A percentile compares a stretch with the other conserved stretches of the same genome.
These are phyloP conservation scores for Didymodactylos carnosus DNA, from an alignment of 2,888 invertebrate genomes.

Conservation along the genomic window DNA sequence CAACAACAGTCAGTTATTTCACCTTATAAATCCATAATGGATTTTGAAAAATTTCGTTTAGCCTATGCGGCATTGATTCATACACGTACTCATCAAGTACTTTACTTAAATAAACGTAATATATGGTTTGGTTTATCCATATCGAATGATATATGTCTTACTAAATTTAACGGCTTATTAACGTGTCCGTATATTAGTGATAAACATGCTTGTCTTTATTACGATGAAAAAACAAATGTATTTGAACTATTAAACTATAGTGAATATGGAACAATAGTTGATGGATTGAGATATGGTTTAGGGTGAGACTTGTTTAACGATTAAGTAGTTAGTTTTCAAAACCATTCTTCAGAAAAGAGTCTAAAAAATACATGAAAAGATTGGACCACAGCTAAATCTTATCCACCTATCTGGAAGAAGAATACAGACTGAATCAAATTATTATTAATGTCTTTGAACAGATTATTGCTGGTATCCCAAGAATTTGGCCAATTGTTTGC, in stretches of 20 bases:
- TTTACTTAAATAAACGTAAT: neutral
- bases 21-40: too few relatives aligned
- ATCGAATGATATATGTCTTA: slow-evolving; percentile 4
- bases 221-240: slow-evolving; percentile 19
- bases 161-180: slow-evolving; percentile 20
- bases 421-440: too few relatives aligned
- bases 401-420: too few relatives aligned
- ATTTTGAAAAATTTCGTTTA: neutral
- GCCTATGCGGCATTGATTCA: neutral
- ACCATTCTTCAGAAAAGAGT: too few relatives aligned
- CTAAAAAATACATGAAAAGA: too few relatives aligned
- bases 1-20: too few relatives aligned
- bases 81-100: neutral
- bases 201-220: slow-evolving; percentile 31
- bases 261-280: slow-evolving; percentile 64
- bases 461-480: too few relatives aligned
- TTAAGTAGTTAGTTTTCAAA: too few relatives aligned
- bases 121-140: neutral
- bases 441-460: too few relatives aligned
- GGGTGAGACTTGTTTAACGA: too few relatives aligned
- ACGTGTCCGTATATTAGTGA: slow-evolving; percentile 29
- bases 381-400: too few relatives aligned
- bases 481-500: too few relatives aligned
- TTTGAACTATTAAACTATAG: slow-evolving; percentile 83
- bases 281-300: slow-evolving; percentile 57